phyloP scores from a whole-genome alignment of 2,113 vertebrate genomes.

The Sterna hirundo region DNA sequence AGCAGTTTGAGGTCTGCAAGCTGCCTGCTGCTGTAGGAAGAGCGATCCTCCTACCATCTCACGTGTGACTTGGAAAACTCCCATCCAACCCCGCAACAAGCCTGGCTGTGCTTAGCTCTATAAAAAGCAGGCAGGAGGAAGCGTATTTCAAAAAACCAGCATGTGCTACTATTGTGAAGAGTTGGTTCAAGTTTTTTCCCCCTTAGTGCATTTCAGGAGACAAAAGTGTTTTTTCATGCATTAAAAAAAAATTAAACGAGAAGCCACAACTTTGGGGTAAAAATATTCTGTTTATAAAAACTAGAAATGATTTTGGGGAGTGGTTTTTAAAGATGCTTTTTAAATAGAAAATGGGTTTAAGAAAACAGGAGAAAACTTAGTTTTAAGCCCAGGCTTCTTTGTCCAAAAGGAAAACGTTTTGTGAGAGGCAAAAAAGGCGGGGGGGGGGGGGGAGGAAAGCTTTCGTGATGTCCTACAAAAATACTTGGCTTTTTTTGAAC shows the following conservation, averaged over 20 bases:
- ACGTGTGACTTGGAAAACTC: not conserved
- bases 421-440: not conserved
- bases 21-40: not conserved
- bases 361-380: not conserved
- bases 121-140: not conserved
- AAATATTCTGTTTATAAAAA: conserved; percentile 33
- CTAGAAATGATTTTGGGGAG: conserved; percentile 4
- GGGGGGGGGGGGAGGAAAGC: not conserved
- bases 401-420: not conserved
- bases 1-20: not conserved
- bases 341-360: not conserved
- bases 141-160: not conserved
- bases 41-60: not conserved
- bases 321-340: not conserved
- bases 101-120: not conserved
- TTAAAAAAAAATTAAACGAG: not conserved
- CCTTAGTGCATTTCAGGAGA: not conserved
- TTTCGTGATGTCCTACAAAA: not conserved
- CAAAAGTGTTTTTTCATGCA: not conserved
- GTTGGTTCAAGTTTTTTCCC: not conserved
- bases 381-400: not conserved
- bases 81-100: not conserved
- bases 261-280: conserved; percentile 2
- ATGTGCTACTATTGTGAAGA: not conserved
- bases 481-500: not conserved